Percentiles rank a stretch among this genome's conserved stretches.
phyloP scores from a whole-genome alignment of 2,113 vertebrate genomes.

The Aythya baeri region DNA sequence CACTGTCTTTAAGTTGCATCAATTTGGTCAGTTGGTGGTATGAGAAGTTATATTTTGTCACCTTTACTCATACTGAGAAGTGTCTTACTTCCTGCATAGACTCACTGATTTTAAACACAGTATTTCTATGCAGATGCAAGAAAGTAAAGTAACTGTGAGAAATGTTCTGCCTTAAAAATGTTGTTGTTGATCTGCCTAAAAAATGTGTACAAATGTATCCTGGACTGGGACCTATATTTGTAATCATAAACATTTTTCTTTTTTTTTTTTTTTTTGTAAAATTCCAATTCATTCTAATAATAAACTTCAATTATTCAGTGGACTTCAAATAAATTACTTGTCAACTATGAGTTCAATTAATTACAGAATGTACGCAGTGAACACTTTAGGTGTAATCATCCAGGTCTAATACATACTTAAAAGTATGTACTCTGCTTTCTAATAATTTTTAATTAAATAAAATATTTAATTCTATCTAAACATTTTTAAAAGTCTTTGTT shows the following conservation, averaged over 20 bases:
- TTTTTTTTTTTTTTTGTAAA: neutral
- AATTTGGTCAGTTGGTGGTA: neutral
- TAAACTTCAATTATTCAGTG: constrained; percentile 22
- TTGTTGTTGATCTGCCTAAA: neutral
- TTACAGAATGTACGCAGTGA: constrained; percentile 34
- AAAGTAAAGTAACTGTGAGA: neutral
- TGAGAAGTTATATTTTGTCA: constrained; percentile 6
- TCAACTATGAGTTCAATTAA: constrained; percentile 50
- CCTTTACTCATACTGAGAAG: neutral
- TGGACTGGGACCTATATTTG: neutral
- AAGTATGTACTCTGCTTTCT: constrained; percentile 14
- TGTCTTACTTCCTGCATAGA: neutral
- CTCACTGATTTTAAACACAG: constrained; percentile 6
- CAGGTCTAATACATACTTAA: constrained; percentile 38
- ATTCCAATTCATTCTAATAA: constrained; percentile 30
- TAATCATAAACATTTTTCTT: neutral
- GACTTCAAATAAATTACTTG: constrained; percentile 62
- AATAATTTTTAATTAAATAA: constrained; percentile 46
- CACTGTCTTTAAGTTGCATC: neutral
- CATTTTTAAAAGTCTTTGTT: neutral
- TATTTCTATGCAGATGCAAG: neutral
- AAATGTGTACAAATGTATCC: neutral
- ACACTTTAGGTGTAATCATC: constrained; percentile 15
- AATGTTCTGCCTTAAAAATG: neutral
- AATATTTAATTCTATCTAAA: neutral